A percentile compares a stretch with the other conserved stretches of the same genome.
phyloP scores from a whole-genome alignment of 2,113 vertebrate species.

The Neoarius graeffei region DNA sequence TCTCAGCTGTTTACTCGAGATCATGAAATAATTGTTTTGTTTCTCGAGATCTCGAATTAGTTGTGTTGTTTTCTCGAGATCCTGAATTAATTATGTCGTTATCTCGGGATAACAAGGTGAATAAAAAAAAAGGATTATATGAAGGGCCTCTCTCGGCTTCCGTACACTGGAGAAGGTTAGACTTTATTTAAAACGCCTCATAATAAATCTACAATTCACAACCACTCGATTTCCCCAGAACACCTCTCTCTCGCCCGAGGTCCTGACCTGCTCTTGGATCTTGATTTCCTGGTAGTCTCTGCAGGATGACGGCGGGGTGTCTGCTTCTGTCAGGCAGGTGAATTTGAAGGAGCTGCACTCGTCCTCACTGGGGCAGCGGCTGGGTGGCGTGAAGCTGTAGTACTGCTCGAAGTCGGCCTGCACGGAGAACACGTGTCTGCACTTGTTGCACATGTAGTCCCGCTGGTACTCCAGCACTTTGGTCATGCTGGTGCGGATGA shows the following conservation, averaged over 20 bases:
- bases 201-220: neutral
- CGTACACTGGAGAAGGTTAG: neutral
- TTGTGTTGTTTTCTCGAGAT: too few species aligned
- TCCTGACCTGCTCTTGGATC: conserved; percentile 91
- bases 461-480: conserved; percentile 93
- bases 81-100: too few species aligned
- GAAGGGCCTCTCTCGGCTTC: too few species aligned
- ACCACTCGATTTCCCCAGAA: neutral
- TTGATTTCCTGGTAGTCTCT: conserved; percentile 97
- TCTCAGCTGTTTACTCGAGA: too few species aligned
- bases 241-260: neutral
- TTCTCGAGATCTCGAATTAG: too few species aligned
- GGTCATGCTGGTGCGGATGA: conserved; percentile 85
- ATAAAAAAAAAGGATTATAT: too few species aligned
- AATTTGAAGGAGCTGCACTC: conserved; percentile 86
- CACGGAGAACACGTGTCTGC: conserved; percentile 80
- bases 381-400: conserved; percentile 77
- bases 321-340: conserved; percentile 79
- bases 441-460: conserved; percentile 90
- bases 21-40: too few species aligned
- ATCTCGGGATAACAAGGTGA: too few species aligned
- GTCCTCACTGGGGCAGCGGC: conserved; percentile 77
- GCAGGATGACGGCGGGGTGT: conserved; percentile 78
- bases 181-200: too few species aligned
- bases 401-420: conserved; percentile 88